phyloP scores from a whole-genome alignment of 2,797 vertebrate genomes.

The Vireo griseus region DNA sequence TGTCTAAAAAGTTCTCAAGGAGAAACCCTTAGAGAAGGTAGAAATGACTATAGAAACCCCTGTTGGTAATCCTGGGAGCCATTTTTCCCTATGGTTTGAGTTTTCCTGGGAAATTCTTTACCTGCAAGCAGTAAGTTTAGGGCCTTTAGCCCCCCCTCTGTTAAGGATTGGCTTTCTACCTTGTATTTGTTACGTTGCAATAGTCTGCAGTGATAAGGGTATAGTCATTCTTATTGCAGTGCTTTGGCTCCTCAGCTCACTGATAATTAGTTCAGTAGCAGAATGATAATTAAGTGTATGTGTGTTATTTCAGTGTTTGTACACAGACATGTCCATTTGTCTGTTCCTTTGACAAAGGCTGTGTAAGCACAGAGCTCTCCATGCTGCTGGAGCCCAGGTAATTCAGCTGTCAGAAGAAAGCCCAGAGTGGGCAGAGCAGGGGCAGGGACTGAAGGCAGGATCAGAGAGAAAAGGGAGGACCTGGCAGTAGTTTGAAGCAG shows the following conservation, averaged over 20 bases:
- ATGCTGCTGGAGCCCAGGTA: not conserved
- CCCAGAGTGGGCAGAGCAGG: not conserved
- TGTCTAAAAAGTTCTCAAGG: not conserved
- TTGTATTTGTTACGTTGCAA: not conserved
- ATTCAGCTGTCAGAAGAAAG: not conserved
- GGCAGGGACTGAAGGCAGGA: not conserved
- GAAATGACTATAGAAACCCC: not conserved
- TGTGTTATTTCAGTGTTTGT: not conserved
- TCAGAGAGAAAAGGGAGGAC: not conserved
- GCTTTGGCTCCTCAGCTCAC: not conserved
- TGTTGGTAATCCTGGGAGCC: not conserved
- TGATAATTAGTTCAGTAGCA: not conserved
- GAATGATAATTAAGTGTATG: not conserved
- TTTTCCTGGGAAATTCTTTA: not conserved
- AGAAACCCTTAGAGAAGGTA: not conserved
- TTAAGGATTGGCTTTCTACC: not conserved
- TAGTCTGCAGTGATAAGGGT: not conserved
- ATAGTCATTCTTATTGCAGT: not conserved
- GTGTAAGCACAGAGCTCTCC: not conserved
- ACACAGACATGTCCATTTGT: too few species aligned
- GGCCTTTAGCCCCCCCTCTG: not conserved
- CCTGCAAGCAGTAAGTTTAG: not conserved
- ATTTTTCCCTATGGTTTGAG: not conserved
- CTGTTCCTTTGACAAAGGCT: not conserved
- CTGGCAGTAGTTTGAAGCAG: not conserved